Conservation (phyloP, 2,888 invertebrate genomes). For the Tiliacea citrago region DNA sequence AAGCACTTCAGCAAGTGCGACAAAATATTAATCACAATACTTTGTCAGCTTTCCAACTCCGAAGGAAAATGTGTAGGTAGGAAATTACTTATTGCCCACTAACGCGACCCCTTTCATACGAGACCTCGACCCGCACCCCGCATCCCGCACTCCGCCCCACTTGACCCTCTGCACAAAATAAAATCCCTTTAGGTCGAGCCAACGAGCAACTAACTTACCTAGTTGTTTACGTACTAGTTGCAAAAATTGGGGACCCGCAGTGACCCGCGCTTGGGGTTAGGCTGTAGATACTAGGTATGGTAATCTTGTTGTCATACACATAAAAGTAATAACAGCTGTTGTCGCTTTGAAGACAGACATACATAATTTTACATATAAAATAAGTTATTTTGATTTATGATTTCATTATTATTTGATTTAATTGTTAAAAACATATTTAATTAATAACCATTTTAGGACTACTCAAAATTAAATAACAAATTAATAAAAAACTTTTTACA, state of each 20-base stretch:
- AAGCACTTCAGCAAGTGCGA: slow-evolving; percentile 47
- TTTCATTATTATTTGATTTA: neutral
- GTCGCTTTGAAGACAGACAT: no score
- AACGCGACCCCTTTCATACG: slow-evolving; percentile 72
- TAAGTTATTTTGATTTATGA: neutral
- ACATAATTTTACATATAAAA: neutral
- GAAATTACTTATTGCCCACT: slow-evolving; percentile 75
- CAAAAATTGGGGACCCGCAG: slow-evolving; percentile 48
- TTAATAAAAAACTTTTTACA: no score
- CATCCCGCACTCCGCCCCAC: slow-evolving; percentile 56
- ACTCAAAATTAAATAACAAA: neutral
- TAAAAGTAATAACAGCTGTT: neutral
- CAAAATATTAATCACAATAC: slow-evolving; percentile 72
- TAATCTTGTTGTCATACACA: slow-evolving; percentile 11
- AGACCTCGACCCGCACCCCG: slow-evolving; percentile 67
- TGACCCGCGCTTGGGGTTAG: neutral
- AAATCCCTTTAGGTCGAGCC: slow-evolving; percentile 68
- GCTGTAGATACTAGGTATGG: slow-evolving; percentile 21
- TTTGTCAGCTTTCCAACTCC: slow-evolving; percentile 65
- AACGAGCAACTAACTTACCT: slow-evolving; percentile 61
- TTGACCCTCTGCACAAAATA: slow-evolving; percentile 75
- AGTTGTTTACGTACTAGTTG: slow-evolving; percentile 57
- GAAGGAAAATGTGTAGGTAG: slow-evolving; percentile 68
- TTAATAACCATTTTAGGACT: neutral
- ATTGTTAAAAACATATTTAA: neutral